Evolutionary conservation across 2,113 vertebrate genomes (phyloP), one percentile per base, ranked within the genome.

Genomic region (Leucopsar rothschildi): DNA sequence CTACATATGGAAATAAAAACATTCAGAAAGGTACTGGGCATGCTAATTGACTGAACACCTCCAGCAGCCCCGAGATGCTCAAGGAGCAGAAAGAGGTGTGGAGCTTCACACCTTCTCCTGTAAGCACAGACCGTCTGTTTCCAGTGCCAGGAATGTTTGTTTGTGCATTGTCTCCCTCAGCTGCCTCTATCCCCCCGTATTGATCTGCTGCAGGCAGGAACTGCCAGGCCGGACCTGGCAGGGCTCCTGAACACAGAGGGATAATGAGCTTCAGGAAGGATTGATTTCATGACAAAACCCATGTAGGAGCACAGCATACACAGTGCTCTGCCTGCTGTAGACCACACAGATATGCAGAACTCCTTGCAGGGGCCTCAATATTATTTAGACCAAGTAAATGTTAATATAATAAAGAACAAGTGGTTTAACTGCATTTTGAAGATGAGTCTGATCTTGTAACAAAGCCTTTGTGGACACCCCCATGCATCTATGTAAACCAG

Each of bases 31-130:
- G 59, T 68, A 47, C 17, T 52, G 72, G 94, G 80, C 55, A 11
- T 0, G 1, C 50, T 83, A 83, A 90, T 70, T 86, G 79, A 42
- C 79, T 33, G 39, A 95, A 77, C 77, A 69, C 45, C 64, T 73
- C 82, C 88, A 60, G 92, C 86, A 66, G 79, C 2, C 35, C 90
- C 0, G 3, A 86, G 86, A 75, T 1, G 2, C 55, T 73, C 33
- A 66, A 70, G 65, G 47, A 70, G 33, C 0, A 0, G 80, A 35
- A 65, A 25, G 86, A 83, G 45, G 76, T 56, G 88, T 40, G 72
- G 76, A 92, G 82, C 64, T 63, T 92, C 82, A 77, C 88, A 81
- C 79, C 45, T 80, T 73, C 82, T 88, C 70, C 79, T 71, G 47
- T 63, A 70, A 75, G 29, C 4, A 1, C 75, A 65, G 75, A 12